Evolutionary conservation across 2,797 vertebrate species (phyloP).

Genomic region (Eidolon dupreanum): DNA sequence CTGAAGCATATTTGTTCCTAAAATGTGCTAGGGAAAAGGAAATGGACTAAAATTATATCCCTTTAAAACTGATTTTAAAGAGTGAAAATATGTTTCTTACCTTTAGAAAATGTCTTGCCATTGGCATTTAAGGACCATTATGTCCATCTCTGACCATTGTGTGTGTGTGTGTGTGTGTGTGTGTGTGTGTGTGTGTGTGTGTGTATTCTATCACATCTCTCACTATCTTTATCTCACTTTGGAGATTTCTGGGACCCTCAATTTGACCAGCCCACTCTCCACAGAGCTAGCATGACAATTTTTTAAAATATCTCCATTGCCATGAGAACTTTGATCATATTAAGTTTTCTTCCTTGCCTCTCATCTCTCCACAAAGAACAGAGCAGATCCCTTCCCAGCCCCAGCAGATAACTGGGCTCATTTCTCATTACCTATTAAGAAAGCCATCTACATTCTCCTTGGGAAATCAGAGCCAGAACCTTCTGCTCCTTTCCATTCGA

Average conservation of each 20-base stretch:
- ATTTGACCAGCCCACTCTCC: neutral
- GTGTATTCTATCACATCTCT: neutral
- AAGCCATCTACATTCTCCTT: neutral
- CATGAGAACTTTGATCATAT: neutral
- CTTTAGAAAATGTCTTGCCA: neutral
- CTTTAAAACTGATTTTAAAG: neutral
- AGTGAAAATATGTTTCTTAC: neutral
- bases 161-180: too few species aligned
- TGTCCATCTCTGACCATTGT: too few species aligned
- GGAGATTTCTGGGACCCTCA: neutral
- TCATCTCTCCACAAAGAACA: neutral
- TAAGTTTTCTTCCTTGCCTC: neutral
- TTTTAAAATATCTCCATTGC: neutral
- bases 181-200: too few species aligned
- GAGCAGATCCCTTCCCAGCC: neutral
- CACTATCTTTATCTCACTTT: neutral
- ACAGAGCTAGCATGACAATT: neutral
- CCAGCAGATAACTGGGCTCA: neutral
- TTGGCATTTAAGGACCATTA: neutral
- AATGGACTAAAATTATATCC: neutral
- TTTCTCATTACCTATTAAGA: neutral
- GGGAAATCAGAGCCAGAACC: neutral
- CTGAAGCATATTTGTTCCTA: neutral
- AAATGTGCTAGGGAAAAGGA: neutral
- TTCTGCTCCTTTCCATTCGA: neutral